Base-by-base conservation (phyloP, 2,888 invertebrate genomes). In the Saturnia japonica region DNA sequence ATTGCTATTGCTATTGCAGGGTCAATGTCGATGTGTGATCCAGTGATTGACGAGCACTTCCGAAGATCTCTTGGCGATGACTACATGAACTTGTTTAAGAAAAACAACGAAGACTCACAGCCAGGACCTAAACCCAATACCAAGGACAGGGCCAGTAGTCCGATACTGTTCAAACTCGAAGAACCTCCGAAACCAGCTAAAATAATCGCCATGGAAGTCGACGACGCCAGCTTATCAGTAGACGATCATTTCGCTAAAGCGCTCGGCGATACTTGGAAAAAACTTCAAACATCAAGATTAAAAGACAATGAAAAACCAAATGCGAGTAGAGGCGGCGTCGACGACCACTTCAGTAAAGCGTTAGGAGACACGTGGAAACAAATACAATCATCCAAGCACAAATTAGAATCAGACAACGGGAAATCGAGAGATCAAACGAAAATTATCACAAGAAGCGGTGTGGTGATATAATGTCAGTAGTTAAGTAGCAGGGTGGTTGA, bases 21-120 rank as follows among this genome's bases (percentile, higher is more conserved):
- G 82, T 95, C 95, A 57, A 95, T 96, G 86, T 96, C 96, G 19
- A 96, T 96, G 95, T 97, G 97, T 90, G 98, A 98, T 89, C 97
- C 97, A 16, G 97, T 97, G 71, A 98, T 99, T 83, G 99, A 99
- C 91, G 99, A 99, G 87, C 99, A 99, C 91, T 99, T 99, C 92
- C 95, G 98, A 71, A 96, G 98, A 74, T 98, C 98, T 1, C 95
- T 99, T 75, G 98, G 98, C 72, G 96, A 96, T 78, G 96, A 97
- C 86, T 97, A 97, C 91, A 95, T 96, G 89, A 95, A 95, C 73
- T 90, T 97, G 68, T 96, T 96, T 86, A 95, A 95, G 79, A 96
- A 95, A 80, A 95, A 94, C 83, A 77, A 87, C 47, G 92, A 90
- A 72, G 80, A 76, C 47, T 74, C 78, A 1, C 83, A 78, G 66